phyloP scores from a whole-genome alignment of 2,888 invertebrate genomes.

The Tenthredo mesomela region DNA sequence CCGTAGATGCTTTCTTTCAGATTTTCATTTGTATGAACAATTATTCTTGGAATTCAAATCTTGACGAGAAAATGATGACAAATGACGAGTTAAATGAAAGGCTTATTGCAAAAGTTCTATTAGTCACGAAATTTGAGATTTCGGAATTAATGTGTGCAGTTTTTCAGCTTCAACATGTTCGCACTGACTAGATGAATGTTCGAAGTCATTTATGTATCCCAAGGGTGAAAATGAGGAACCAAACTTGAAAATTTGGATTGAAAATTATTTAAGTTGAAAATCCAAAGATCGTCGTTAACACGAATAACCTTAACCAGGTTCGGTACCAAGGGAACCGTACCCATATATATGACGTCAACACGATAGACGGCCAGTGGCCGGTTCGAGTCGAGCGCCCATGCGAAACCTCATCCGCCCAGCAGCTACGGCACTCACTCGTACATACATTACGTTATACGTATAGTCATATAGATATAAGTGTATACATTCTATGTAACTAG shows the following conservation, averaged over 20 bases:
- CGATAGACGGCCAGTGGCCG: conserved; percentile 66
- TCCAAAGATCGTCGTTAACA: not conserved
- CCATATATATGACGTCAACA: conserved; percentile 74
- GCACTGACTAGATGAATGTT: too few species aligned
- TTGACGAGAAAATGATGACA: not conserved
- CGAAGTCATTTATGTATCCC: too few species aligned
- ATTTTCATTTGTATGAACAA: not conserved
- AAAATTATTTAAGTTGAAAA: not conserved
- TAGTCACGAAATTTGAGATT: too few species aligned
- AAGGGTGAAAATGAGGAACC: too few species aligned
- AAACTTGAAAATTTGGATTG: not conserved
- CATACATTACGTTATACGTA: not conserved
- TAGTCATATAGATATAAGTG: not conserved
- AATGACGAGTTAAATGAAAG: too few species aligned
- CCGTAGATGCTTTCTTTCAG: not conserved
- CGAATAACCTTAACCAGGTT: not conserved
- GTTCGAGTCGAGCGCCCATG: conserved; percentile 77
- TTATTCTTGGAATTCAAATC: not conserved
- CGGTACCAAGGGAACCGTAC: conserved; percentile 67
- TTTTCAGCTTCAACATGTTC: not conserved
- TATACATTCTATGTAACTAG: not conserved
- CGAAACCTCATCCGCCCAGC: conserved; percentile 73
- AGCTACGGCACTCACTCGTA: conserved; percentile 56
- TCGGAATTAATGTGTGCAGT: too few species aligned
- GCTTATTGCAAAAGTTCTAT: too few species aligned